Conservation (phyloP, 53 echinoderm and acorn worm genomes). For the Zoroaster sp. region DNA sequence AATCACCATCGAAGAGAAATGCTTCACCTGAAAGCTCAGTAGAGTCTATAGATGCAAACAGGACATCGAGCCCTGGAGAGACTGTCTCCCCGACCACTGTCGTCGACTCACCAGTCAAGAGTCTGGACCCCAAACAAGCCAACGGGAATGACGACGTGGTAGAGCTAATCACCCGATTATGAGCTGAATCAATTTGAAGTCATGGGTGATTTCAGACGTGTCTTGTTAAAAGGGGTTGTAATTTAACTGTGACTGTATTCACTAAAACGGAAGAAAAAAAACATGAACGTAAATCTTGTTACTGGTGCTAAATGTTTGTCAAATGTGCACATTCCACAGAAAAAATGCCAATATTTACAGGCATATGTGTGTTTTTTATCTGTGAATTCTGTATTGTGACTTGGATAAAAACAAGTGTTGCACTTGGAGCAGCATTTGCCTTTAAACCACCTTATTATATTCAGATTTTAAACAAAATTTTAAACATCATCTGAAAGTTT, state of each 20-base stretch:
- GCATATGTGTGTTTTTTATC: not conserved
- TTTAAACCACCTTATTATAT: not conserved
- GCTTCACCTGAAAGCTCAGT: not conserved
- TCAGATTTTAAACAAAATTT: no score
- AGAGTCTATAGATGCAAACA: not conserved
- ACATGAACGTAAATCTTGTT: not conserved
- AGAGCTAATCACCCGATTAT: not conserved
- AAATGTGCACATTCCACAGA: not conserved
- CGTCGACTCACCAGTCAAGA: not conserved
- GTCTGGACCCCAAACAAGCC: not conserved
- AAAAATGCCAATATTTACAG: not conserved
- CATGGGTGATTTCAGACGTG: not conserved
- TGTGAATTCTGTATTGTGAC: not conserved
- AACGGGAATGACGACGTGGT: not conserved
- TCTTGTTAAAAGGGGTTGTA: not conserved
- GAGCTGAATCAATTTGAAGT: not conserved
- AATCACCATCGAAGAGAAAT: not conserved
- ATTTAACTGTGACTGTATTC: not conserved
- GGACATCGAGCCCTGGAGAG: not conserved
- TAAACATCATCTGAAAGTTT: no score
- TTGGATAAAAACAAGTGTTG: not conserved
- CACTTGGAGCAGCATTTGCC: not conserved
- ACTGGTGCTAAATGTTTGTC: conserved; percentile 21
- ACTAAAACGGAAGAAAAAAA: not conserved
- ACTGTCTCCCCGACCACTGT: not conserved